These are phyloP conservation scores for Hephaestus fuliginosus DNA, from an alignment of 2,797 vertebrate species.

Conservation along the genomic window DNA sequence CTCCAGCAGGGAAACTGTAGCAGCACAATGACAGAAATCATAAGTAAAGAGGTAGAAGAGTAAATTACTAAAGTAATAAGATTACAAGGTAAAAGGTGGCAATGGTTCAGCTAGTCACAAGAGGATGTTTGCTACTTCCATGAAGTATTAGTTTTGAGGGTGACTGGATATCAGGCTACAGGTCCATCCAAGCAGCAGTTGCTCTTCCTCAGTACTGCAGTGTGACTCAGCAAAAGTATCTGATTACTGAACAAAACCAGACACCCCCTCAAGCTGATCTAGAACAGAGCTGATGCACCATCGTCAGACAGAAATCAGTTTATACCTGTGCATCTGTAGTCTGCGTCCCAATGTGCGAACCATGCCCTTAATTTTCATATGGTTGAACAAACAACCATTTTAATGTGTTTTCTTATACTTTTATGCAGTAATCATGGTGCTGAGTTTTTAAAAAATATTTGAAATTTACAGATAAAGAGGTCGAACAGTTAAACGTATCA, in stretches of 20 bases:
- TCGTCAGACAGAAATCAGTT: neutral
- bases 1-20: no score
- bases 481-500: neutral
- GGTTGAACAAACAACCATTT: neutral
- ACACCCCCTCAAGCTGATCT: no score
- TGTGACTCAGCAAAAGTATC: neutral
- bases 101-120: no score
- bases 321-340: neutral
- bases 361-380: neutral
- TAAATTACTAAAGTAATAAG: no score
- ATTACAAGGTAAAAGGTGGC: no score
- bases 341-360: neutral
- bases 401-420: neutral
- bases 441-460: neutral
- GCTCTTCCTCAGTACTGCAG: neutral
- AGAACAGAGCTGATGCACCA: no score
- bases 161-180: no score
- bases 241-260: no score
- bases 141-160: neutral
- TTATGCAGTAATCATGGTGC: neutral
- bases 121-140: neutral
- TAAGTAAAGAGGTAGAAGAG: no score
- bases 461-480: neutral
- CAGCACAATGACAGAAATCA: no score
- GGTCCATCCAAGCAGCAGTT: neutral